Evolutionary conservation across 2,888 invertebrate species (phyloP).

Genomic region (Cheiracanthium punctorium): DNA sequence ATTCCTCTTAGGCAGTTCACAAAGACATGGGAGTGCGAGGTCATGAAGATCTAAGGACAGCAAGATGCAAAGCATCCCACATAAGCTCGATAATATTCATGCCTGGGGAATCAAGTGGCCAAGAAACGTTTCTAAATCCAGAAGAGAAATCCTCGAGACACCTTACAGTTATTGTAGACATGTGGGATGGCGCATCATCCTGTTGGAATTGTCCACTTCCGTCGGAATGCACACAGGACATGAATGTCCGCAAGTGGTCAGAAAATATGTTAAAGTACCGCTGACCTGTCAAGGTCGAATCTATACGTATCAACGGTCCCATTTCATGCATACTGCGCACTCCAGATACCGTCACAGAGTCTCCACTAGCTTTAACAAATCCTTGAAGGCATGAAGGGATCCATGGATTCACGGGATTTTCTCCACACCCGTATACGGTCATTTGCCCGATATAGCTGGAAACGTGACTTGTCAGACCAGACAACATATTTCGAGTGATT

Average conservation of each 20-base stretch:
- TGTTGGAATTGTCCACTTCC: not conserved
- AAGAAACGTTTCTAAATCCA: not conserved
- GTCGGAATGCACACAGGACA: slow-evolving; percentile 17
- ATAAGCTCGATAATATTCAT: too few relatives aligned
- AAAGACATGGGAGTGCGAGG: too few relatives aligned
- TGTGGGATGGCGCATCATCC: slow-evolving; percentile 15
- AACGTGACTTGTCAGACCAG: not conserved
- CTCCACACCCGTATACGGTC: not conserved
- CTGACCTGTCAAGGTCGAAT: too few relatives aligned
- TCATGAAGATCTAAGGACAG: too few relatives aligned
- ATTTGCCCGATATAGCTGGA: not conserved
- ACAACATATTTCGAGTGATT: not conserved
- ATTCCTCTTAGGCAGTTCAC: too few relatives aligned
- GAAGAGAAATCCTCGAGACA: slow-evolving; percentile 4
- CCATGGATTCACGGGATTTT: not conserved
- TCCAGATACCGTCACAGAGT: not conserved
- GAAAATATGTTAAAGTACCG: too few relatives aligned
- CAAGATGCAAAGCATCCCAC: too few relatives aligned
- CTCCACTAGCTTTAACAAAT: not conserved
- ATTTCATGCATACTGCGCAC: not conserved
- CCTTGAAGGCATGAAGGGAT: not conserved
- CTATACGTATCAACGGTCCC: too few relatives aligned
- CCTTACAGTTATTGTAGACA: not conserved
- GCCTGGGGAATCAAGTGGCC: not conserved
- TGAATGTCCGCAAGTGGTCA: not conserved